A percentile compares a stretch with the other conserved stretches of the same genome.
These are phyloP conservation scores for Lampropteryx suffumata DNA, from an alignment of 2,888 invertebrate species.

Conservation along the genomic window DNA sequence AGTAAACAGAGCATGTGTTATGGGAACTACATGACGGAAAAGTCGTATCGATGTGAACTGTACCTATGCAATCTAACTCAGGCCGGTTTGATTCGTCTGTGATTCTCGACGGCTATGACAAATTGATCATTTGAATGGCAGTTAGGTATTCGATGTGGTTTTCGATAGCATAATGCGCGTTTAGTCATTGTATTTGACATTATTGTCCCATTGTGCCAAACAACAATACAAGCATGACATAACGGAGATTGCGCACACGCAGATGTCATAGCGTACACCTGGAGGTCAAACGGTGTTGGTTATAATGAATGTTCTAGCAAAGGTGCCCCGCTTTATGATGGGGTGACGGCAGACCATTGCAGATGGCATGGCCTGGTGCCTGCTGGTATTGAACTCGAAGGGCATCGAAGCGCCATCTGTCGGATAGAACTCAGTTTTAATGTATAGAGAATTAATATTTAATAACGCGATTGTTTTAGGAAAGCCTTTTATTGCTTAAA, in stretches of 20 bases:
- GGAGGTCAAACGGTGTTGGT: conserved; percentile 40
- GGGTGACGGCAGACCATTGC: conserved; percentile 19
- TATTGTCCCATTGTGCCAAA: conserved; percentile 40
- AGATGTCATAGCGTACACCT: conserved; percentile 47
- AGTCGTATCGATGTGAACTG: no score
- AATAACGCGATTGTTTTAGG: no score
- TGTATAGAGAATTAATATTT: neutral
- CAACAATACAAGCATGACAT: conserved; percentile 46
- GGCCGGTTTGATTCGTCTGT: neutral
- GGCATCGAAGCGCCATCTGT: conserved; percentile 14
- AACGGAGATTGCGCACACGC: conserved; percentile 46
- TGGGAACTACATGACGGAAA: no score
- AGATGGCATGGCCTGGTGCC: conserved; percentile 23
- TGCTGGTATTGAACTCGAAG: conserved; percentile 10
- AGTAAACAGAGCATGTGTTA: no score
- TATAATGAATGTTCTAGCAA: conserved; percentile 33
- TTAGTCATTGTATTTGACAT: conserved; percentile 33
- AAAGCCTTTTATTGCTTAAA: no score
- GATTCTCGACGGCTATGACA: conserved; percentile 4
- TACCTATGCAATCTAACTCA: no score
- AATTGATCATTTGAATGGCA: conserved; percentile 26
- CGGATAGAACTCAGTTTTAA: neutral
- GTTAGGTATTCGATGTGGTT: conserved; percentile 34
- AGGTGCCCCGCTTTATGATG: conserved; percentile 11
- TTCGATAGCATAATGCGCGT: conserved; percentile 35